These are phyloP conservation scores for Drosophila neoperkinsi DNA, from an alignment of 2,888 invertebrate species.

Conservation along the genomic window DNA sequence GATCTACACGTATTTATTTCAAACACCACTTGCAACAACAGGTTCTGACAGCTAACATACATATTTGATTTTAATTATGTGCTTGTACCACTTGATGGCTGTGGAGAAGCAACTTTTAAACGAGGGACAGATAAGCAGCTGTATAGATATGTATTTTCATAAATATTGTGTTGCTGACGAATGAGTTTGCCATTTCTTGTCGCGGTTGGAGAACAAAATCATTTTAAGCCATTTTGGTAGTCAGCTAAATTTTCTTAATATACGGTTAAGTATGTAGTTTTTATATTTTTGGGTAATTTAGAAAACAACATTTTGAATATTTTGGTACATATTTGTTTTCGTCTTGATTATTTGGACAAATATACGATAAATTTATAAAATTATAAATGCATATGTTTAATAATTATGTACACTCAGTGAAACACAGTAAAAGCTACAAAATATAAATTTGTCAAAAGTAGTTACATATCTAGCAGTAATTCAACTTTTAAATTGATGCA, in stretches of 20 bases:
- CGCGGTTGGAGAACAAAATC: constrained; percentile 8
- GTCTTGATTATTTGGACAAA: neutral
- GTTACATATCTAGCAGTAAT: neutral
- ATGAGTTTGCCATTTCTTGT: constrained; percentile 8
- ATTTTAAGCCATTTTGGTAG: neutral
- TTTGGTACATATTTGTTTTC: neutral
- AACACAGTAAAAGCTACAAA: neutral
- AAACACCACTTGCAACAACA: constrained; percentile 14
- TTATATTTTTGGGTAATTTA: neutral
- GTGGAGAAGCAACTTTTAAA: neutral
- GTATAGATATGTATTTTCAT: neutral
- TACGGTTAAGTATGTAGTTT: neutral
- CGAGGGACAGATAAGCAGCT: neutral
- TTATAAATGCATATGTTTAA: neutral
- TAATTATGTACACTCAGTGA: neutral
- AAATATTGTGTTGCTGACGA: constrained; percentile 65
- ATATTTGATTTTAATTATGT: constrained; percentile 49
- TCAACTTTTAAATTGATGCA: neutral
- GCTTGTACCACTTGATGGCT: constrained; percentile 21
- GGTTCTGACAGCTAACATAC: constrained; percentile 25
- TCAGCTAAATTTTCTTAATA: constrained; percentile 8
- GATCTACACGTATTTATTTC: constrained; percentile 41
- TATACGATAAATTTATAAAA: neutral
- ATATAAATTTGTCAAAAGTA: neutral
- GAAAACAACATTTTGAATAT: neutral